Base-by-base conservation (phyloP, 2,113 vertebrate species). In the Dasyprocta punctata region DNA sequence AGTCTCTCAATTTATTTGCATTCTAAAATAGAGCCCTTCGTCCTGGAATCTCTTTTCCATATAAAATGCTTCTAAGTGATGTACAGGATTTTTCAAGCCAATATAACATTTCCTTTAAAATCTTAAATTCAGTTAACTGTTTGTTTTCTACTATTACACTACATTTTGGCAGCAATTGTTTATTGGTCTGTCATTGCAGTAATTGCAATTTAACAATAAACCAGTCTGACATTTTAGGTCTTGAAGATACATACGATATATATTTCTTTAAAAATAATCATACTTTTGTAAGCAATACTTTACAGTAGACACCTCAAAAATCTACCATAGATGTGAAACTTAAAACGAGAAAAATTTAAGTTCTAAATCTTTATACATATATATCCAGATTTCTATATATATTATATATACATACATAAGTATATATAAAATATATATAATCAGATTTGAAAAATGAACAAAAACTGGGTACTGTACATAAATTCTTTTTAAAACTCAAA, bases 361-460 rank as follows among this genome's bases (percentile, higher is more conserved):
- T 98, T 99, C 98, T 98, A 99, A 98, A 98, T 98, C 97, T 99
- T 99, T 99, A 98, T 98, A 99, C 99, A 99, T 98, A 99, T 99
- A 98, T 99, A 98, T 98, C 98, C 19, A 98, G 98, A 98, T 98
- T 99, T 98, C 98, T 99, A 99, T 99, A 99, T 99, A 99, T 99
- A 98, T 99, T 99, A 99, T 99, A 99, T 99, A 99, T 99, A 99
- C 98, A 98, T 98, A 99, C 97, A 98, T 97, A 98, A 98, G 98
- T 99, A 99, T 99, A 99, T 99, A 99, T 99, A 99, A 99, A 99
- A 99, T 99, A 99, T 99, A 99, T 99, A 99, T 98, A 99, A 99
- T 98, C 98, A 98, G 98, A 98, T 98, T 98, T 98, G 97, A 99
- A 99, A 98, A 98, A 98, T 98, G 98, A 99, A 99, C 98, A 99